phyloP scores from a whole-genome alignment of 2,888 invertebrate species.

The Acleris literana region DNA sequence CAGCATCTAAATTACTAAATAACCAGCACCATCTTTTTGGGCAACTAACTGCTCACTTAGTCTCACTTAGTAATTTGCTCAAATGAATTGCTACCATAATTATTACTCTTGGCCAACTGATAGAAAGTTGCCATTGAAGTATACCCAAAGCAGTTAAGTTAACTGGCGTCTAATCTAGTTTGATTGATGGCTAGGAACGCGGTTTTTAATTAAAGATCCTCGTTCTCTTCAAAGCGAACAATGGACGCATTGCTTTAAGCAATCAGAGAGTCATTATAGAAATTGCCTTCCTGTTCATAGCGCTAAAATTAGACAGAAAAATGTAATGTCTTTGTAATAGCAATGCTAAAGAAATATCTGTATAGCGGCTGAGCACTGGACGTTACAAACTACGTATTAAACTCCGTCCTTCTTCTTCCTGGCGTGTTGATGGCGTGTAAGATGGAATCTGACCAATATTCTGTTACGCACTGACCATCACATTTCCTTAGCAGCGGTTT shows the following conservation, averaged over 20 bases:
- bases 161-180: constrained; percentile 8
- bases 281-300: constrained; percentile 49
- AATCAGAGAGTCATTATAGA: constrained; percentile 56
- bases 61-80: too few species aligned
- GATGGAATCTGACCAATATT: too few species aligned
- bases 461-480: too few species aligned
- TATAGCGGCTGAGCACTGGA: too few species aligned
- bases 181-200: constrained; percentile 12
- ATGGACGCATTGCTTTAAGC: constrained; percentile 51
- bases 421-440: too few species aligned
- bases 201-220: constrained; percentile 27
- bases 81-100: not conserved
- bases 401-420: too few species aligned
- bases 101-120: not conserved
- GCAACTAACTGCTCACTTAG: too few species aligned
- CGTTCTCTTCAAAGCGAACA: constrained; percentile 46
- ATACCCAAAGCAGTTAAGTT: not conserved
- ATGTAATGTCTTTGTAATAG: not conserved
- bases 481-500: too few species aligned
- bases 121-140: constrained; percentile 13
- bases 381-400: too few species aligned
- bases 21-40: too few species aligned
- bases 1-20: too few species aligned
- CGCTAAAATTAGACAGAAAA: constrained; percentile 27
- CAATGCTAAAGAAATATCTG: constrained; percentile 1